phyloP scores from a whole-genome alignment of 2,888 invertebrate species.

The Eurytoma californica region DNA sequence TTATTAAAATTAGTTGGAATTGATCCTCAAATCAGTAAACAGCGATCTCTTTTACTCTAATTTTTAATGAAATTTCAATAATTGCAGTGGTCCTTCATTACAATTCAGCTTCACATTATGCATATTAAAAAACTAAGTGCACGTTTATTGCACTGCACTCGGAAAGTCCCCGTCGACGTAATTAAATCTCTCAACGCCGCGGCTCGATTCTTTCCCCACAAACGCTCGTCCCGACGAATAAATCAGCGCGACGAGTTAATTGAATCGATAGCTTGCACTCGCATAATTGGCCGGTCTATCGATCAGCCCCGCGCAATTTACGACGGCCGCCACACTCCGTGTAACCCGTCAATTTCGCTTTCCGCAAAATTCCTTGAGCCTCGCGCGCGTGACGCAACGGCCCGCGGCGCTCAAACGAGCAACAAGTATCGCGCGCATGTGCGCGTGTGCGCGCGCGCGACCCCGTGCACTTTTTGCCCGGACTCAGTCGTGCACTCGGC shows the following conservation, averaged over 20 bases:
- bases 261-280: conserved; percentile 34
- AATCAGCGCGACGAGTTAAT: conserved; percentile 34
- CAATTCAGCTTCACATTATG: no score
- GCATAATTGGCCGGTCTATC: conserved; percentile 14
- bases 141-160: no score
- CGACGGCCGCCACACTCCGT: neutral
- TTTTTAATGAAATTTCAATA: no score
- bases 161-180: neutral
- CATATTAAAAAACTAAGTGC: no score
- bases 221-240: conserved; percentile 28
- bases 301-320: conserved; percentile 13
- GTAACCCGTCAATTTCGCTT: conserved; percentile 12
- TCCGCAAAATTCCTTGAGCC: neutral
- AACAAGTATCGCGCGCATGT: conserved; percentile 19
- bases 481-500: neutral
- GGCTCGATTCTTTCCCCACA: conserved; percentile 24
- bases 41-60: no score
- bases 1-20: no score
- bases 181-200: neutral
- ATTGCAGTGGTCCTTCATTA: no score
- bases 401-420: conserved; percentile 13
- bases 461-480: neutral
- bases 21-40: no score
- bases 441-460: neutral
- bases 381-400: neutral